Percentiles rank a stretch among this genome's conserved stretches.
Conservation (phyloP, 2,113 vertebrate genomes). For the Mohoua ochrocephala region DNA sequence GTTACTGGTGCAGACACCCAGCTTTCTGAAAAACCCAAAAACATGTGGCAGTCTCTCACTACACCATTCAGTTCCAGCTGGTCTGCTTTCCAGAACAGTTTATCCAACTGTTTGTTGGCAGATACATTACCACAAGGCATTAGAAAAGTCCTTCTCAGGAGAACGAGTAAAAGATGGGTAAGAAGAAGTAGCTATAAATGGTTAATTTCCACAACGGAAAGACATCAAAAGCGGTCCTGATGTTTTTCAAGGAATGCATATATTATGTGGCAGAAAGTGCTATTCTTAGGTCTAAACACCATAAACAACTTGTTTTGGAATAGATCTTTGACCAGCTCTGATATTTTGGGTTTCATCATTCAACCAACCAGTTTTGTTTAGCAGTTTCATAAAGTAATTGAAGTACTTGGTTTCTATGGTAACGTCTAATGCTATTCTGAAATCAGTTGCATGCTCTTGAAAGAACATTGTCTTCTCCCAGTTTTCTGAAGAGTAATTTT, state of each 20-base stretch:
- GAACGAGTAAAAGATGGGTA: not conserved
- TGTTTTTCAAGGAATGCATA: not conserved
- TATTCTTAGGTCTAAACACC: not conserved
- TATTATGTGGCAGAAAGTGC: not conserved
- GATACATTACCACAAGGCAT: not conserved
- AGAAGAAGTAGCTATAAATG: not conserved
- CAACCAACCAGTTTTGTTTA: not conserved
- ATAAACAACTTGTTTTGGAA: not conserved
- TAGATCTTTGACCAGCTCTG: not conserved
- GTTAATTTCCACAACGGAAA: not conserved
- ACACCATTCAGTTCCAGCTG: not conserved
- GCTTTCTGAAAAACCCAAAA: not conserved
- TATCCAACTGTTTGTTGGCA: not conserved
- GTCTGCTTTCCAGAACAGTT: not conserved
- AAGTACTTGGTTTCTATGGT: not conserved
- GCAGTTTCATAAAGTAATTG: not conserved
- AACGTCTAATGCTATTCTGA: not conserved
- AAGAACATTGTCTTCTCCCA: not conserved
- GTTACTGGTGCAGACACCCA: not conserved
- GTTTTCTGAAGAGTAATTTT: not conserved
- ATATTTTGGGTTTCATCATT: not conserved
- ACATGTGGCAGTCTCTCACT: not conserved
- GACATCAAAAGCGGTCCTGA: not conserved
- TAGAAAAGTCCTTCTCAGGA: not conserved
- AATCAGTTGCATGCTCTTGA: not conserved